Conservation (phyloP, 2,888 invertebrate genomes). For the Coecobrya sp. region DNA sequence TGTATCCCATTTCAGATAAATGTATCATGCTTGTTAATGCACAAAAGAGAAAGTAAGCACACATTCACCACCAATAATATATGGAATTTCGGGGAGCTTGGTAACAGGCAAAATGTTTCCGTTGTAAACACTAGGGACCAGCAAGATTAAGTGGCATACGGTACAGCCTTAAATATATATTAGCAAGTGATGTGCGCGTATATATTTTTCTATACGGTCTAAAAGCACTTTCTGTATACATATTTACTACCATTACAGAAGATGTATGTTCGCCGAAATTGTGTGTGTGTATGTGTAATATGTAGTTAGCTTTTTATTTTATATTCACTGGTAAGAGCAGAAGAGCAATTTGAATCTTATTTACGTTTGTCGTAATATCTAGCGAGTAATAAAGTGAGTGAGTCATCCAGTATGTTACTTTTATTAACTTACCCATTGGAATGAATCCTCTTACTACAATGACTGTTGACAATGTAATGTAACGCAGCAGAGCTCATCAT, state of each 20-base stretch:
- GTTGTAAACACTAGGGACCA: slow-evolving; percentile 39
- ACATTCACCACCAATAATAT: not conserved
- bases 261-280: no score
- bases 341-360: slow-evolving; percentile 57
- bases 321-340: not conserved
- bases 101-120: slow-evolving; percentile 57
- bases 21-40: slow-evolving; percentile 22
- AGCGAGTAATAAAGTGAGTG: slow-evolving; percentile 71
- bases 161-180: not conserved
- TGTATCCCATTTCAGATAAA: not conserved
- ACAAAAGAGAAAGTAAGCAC: not conserved
- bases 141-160: slow-evolving; percentile 57
- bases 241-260: not conserved
- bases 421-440: slow-evolving; percentile 72
- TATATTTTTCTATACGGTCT: not conserved
- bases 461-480: slow-evolving; percentile 42
- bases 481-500: not conserved
- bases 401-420: slow-evolving; percentile 57
- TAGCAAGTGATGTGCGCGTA: not conserved
- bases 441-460: slow-evolving; percentile 53
- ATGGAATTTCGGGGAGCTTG: not conserved
- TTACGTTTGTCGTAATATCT: slow-evolving; percentile 45
- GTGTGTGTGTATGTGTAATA: not conserved
- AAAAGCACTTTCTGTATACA: not conserved
- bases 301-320: not conserved